Conservation (phyloP, 2,113 vertebrate genomes). For the Dasyurus viverrinus region DNA sequence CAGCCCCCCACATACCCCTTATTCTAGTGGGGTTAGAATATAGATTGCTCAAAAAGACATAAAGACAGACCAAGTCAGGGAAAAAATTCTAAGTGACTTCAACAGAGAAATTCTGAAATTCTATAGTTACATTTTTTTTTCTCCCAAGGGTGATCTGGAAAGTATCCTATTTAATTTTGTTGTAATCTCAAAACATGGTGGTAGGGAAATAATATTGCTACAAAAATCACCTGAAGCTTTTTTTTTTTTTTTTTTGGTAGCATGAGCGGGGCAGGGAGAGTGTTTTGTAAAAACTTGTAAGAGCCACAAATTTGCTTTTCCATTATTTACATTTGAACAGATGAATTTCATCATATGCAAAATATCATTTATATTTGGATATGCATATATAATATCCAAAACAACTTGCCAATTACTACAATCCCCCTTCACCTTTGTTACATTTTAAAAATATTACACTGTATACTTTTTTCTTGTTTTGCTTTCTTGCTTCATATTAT, state of each 20-base stretch:
- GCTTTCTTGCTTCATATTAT: neutral
- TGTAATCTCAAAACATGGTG: neutral
- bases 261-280: rapidly evolving
- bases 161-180: neutral
- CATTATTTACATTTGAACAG: neutral
- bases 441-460: neutral
- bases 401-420: neutral
- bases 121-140: neutral
- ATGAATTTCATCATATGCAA: neutral
- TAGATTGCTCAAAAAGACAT: neutral
- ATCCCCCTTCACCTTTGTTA: neutral
- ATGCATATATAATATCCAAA: too few relatives aligned
- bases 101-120: neutral
- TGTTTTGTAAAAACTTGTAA: neutral
- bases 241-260: neutral
- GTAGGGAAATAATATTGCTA: neutral
- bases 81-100: neutral
- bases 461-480: neutral
- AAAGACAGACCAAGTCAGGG: neutral
- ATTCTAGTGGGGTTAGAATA: neutral
- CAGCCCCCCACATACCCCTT: too few relatives aligned
- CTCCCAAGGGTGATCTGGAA: neutral
- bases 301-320: neutral
- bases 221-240: neutral
- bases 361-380: too few relatives aligned